Evolutionary conservation across 2,113 vertebrate species (phyloP), one percentile per base, ranked within the genome.

Genomic region (Lasiurus cinereus): DNA sequence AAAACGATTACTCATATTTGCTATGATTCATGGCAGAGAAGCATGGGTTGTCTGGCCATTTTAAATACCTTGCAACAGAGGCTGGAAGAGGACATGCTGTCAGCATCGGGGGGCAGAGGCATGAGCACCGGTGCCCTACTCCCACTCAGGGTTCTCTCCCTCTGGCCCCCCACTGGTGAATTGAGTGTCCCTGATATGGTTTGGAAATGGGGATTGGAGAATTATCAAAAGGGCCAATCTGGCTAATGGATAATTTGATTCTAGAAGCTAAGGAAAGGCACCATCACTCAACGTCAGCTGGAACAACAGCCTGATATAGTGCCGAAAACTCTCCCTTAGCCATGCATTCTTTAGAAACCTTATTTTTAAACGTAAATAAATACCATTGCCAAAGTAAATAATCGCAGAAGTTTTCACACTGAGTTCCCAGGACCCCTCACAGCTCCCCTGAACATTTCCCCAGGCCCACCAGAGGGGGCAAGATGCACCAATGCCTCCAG

Each of bases 301-400:
- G 22, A 39, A 62, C 36, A 43, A 24, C 11, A 50, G 21, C 62
- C 78, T 88, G 48, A 33, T 73, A 18, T 4, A 66, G 15, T 39
- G 14, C 50, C 56, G 43, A 18, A 54, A 46, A 33, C 46, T 46
- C 76, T 72, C 72, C 24, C 39, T 36, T 29, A 50, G 39, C 50
- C 74, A 69, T 83, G 70, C 48, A 54, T 50, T 88, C 54, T 54
- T 84, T 52, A 85, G 74, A 91, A 85, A 56, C 3, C 12, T 74
- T 66, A 33, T 48, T 86, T 91, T 69, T 70, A 88, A 92, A 86
- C 22, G 69, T 48, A 89, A 91, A 80, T 67, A 69, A 93, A 86
- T 83, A 19, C 31, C 48, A 86, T 50, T 91, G 69, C 67, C 24
- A 93, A 89, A 82, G 67, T 66, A 94, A 78, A 72, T 73, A 91